These are phyloP conservation scores for Pantherophis guttatus DNA, from an alignment of 2,113 vertebrate genomes.

Conservation along the genomic window DNA sequence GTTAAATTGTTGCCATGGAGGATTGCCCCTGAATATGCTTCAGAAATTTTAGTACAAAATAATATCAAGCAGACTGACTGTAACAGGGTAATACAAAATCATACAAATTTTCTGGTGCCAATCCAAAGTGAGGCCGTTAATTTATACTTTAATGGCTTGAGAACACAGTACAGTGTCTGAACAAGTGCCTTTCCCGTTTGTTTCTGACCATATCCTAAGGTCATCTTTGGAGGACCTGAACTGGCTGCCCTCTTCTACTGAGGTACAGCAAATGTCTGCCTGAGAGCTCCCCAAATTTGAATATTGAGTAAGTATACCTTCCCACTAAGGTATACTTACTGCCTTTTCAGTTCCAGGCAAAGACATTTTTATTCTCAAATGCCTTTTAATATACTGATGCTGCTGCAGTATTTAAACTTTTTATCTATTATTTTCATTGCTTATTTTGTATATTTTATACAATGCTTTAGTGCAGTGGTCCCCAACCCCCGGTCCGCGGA, in stretches of 20 bases:
- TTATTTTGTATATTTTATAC: neutral
- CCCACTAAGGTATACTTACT: neutral
- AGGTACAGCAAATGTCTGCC: neutral
- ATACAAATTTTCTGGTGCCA: too few relatives aligned
- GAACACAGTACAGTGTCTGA: too few relatives aligned
- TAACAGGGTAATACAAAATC: too few relatives aligned
- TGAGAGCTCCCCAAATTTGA: neutral
- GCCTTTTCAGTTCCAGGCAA: neutral
- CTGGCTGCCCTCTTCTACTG: neutral
- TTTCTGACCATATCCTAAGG: neutral
- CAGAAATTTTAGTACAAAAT: too few relatives aligned
- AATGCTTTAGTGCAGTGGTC: neutral
- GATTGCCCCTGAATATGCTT: too few relatives aligned
- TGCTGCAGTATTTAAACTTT: neutral
- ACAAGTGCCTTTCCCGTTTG: neutral
- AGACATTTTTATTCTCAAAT: neutral
- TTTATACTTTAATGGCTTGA: too few relatives aligned
- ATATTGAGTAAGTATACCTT: neutral
- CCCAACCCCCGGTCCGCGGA: too few relatives aligned
- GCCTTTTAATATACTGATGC: neutral
- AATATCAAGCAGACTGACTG: too few relatives aligned
- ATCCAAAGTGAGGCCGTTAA: too few relatives aligned
- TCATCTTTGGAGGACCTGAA: neutral
- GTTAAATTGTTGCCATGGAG: too few relatives aligned
- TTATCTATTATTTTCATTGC: neutral